Evolutionary conservation across 2,888 invertebrate species (phyloP), one percentile per base, ranked within the genome.

Genomic region (Lasioglossum calceatum): DNA sequence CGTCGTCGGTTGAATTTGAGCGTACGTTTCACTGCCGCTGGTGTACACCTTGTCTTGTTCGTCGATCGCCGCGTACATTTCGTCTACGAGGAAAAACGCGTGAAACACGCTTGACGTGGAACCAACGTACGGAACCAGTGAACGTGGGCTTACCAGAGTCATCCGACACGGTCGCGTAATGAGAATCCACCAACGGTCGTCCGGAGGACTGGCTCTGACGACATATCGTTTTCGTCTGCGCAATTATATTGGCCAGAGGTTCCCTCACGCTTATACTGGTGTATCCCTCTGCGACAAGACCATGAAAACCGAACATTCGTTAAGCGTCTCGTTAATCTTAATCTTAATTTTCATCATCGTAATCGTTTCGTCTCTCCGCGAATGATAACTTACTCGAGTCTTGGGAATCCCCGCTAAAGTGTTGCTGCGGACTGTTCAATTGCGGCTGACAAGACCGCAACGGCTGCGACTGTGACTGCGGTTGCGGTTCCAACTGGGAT

Each of bases 241-340:
- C 97, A 90, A 97, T 96, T 88, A 97, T 97, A 93, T 97, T 97
- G 5, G 98, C 98, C 86, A 98, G 95, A 0, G 98, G 98, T 95
- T 98, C 98, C 32, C 98, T 96, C 2, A 98, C 98, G 89, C 98
- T 98, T 91, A 98, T 98, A 93, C 98, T 98, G 0, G 98, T 98
- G 94, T 98, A 98, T 73, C 98, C 98, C 96, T 98, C 98, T 98
- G 95, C 47, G 96, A 95, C 4, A n/a, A 70, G 10, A 54, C 76
- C 44, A 32, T n/a, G 36, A 39, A 19, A 64, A 32, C 19, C 2
- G 2, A 32, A 64, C 8, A 58, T 12, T 58, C n/a, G n/a, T 58
- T 58, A n/a, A 12, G 12, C n/a, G 12, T 58, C n/a, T 12, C 4
- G 4, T 58, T 58, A 58, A 58, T 10, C n/a, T 54, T 54, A 54